Conservation (phyloP, 2,113 vertebrate genomes). For the Pangasianodon gigas region DNA sequence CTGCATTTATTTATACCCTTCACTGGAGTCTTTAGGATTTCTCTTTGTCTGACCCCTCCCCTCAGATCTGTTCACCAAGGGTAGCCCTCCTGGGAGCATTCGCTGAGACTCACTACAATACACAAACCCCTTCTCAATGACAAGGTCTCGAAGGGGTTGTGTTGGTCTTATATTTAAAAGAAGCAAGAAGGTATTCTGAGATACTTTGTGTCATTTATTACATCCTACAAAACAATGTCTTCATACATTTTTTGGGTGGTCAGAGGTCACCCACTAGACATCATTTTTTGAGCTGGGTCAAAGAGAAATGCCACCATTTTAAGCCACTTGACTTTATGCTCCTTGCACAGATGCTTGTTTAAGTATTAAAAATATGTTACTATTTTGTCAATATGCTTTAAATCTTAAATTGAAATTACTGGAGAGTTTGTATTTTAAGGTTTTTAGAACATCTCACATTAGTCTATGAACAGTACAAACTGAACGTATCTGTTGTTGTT, state of each 20-base stretch:
- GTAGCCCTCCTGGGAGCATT: not conserved
- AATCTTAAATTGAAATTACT: not conserved
- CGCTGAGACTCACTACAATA: not conserved
- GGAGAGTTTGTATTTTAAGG: not conserved
- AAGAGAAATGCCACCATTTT: not conserved
- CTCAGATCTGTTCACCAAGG: not conserved
- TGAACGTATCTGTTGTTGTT: not conserved
- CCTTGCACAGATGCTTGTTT: not conserved
- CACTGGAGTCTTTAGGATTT: not conserved
- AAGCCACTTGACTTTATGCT: not conserved
- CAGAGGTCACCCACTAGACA: not conserved
- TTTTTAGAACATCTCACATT: not conserved
- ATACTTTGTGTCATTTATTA: too few relatives aligned
- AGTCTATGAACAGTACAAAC: not conserved
- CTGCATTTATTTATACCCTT: not conserved
- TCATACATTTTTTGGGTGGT: not conserved
- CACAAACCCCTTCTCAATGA: not conserved
- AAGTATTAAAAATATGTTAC: not conserved
- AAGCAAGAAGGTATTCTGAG: too few relatives aligned
- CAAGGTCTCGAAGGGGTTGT: not conserved
- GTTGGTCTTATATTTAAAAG: not conserved
- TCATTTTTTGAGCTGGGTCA: not conserved
- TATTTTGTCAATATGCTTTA: not conserved
- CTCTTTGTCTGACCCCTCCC: not conserved
- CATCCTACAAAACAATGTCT: not conserved